phyloP scores from a whole-genome alignment of 2,888 invertebrate genomes.

The Lepidocyrtoides sp. region DNA sequence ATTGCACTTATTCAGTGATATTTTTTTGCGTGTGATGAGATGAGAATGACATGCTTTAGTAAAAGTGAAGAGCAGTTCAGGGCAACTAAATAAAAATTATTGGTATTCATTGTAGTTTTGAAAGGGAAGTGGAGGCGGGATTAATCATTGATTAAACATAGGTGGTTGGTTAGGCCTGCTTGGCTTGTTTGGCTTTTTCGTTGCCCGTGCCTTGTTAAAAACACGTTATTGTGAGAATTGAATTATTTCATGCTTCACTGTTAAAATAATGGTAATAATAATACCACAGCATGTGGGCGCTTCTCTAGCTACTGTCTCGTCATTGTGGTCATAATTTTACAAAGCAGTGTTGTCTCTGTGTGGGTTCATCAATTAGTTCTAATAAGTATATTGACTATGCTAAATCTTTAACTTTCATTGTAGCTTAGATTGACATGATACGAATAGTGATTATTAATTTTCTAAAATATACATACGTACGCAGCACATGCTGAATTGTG shows the following conservation, averaged over 20 bases:
- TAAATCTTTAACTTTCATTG: background rate
- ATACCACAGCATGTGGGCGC: background rate
- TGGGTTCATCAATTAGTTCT: background rate
- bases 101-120: slow-evolving; percentile 46
- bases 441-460: no score
- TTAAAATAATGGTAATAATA: slow-evolving; percentile 9
- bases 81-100: slow-evolving; percentile 34
- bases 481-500: no score
- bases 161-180: background rate
- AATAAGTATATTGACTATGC: background rate
- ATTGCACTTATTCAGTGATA: background rate
- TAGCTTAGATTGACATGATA: no score
- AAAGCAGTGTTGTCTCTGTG: background rate
- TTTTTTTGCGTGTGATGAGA: background rate
- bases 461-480: no score
- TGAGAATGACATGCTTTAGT: slow-evolving; percentile 30
- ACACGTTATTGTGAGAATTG: background rate
- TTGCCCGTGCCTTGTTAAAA: background rate
- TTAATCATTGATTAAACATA: slow-evolving; percentile 53
- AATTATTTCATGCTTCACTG: slow-evolving; percentile 27
- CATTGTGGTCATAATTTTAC: background rate
- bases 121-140: slow-evolving; percentile 73
- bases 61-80: slow-evolving; percentile 63
- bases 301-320: slow-evolving; percentile 1
- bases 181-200: slow-evolving; percentile 9